phyloP scores from a whole-genome alignment of 2,113 vertebrate genomes.

The Phasianus colchicus region DNA sequence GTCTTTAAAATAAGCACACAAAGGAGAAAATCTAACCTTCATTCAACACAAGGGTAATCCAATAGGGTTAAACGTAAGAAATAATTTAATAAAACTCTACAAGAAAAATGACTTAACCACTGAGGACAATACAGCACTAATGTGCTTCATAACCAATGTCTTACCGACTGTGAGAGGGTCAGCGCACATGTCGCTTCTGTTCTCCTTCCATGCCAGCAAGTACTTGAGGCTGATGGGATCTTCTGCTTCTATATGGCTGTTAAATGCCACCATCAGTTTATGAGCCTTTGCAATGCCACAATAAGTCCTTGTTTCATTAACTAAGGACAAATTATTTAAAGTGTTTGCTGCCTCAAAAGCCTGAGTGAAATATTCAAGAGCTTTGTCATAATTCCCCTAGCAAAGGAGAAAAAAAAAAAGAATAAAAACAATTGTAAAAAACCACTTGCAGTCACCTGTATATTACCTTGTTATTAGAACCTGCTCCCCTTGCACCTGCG shows the following conservation, averaged over 20 bases:
- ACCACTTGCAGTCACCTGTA: neutral
- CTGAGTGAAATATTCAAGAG: slow-evolving; percentile 76
- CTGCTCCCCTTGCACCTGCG: neutral
- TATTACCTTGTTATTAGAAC: neutral
- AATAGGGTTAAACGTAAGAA: slow-evolving; percentile 35
- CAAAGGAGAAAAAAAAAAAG: slow-evolving; percentile 30
- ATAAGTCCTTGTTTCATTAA: slow-evolving; percentile 80
- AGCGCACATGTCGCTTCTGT: slow-evolving; percentile 75
- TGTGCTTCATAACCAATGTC: slow-evolving; percentile 66
- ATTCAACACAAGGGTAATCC: neutral
- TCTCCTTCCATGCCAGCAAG: slow-evolving; percentile 80
- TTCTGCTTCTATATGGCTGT: slow-evolving; percentile 59
- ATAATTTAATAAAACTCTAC: slow-evolving; percentile 43
- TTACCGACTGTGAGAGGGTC: slow-evolving; percentile 78
- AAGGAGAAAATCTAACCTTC: neutral
- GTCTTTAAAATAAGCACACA: neutral
- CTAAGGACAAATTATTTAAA: slow-evolving; percentile 39
- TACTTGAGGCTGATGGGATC: slow-evolving; percentile 65
- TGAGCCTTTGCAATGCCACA: slow-evolving; percentile 79
- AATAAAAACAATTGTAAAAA: neutral
- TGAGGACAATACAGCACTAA: slow-evolving; percentile 61
- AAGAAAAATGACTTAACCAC: slow-evolving; percentile 49
- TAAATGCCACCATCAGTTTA: slow-evolving; percentile 72
- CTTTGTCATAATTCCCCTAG: slow-evolving; percentile 79
- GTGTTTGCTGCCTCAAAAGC: slow-evolving; percentile 76